phyloP scores from a whole-genome alignment of 2,888 invertebrate species.

The Andrena camellia region DNA sequence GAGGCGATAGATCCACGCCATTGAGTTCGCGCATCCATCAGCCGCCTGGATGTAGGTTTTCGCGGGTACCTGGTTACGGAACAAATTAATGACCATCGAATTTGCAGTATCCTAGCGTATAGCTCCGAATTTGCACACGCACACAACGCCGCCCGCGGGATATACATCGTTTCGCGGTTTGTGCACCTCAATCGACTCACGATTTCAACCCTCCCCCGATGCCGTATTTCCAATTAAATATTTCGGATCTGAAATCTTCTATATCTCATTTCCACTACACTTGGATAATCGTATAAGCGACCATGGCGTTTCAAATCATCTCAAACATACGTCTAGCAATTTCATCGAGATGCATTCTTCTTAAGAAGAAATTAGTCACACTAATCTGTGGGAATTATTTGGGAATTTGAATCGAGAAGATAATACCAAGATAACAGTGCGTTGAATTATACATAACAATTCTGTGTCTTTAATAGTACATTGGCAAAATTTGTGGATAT shows the following conservation, averaged over 20 bases:
- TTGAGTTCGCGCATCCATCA: conserved; percentile 64
- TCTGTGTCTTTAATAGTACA: too few species aligned
- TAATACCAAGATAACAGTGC: too few species aligned
- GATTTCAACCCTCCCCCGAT: background rate
- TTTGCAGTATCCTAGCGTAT: conserved; percentile 51
- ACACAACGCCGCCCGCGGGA: background rate
- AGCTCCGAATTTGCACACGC: conserved; percentile 38
- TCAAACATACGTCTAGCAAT: background rate
- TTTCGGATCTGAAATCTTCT: background rate
- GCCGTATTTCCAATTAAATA: background rate
- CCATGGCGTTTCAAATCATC: background rate
- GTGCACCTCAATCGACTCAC: background rate
- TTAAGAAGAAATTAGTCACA: too few species aligned
- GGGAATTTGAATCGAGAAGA: too few species aligned
- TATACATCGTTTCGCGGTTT: conserved; percentile 1
- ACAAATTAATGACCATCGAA: conserved; percentile 73
- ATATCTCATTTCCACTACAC: too few species aligned
- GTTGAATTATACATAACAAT: too few species aligned
- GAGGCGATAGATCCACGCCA: conserved; percentile 54
- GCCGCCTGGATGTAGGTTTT: conserved; percentile 63
- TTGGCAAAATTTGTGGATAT: too few species aligned
- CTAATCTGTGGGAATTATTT: too few species aligned
- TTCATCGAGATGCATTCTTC: too few species aligned
- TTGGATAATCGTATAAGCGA: background rate
- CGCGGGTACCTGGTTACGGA: conserved; percentile 64